These are phyloP conservation scores for Tinea pellionella DNA, from an alignment of 2,888 invertebrate genomes.

Conservation along the genomic window DNA sequence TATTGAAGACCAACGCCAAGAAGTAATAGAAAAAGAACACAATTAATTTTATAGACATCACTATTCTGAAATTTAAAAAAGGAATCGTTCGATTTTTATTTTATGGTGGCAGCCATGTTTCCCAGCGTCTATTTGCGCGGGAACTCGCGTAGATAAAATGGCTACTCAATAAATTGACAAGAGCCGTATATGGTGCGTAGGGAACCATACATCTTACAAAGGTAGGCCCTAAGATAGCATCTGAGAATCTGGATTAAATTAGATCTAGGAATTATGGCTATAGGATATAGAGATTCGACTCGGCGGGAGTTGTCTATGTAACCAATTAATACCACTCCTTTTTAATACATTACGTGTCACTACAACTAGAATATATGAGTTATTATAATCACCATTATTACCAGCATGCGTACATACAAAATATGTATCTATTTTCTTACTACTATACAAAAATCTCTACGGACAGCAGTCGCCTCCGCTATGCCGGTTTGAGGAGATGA, in stretches of 20 bases:
- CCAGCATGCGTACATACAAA: too few species aligned
- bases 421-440: too few species aligned
- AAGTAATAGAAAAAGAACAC: background rate
- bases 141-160: background rate
- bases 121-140: conserved; percentile 5
- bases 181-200: conserved; percentile 45
- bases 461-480: too few species aligned
- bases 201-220: conserved; percentile 30
- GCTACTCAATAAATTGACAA: conserved; percentile 60
- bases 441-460: too few species aligned
- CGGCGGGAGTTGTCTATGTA: background rate
- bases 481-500: too few species aligned
- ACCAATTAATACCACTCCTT: background rate
- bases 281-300: background rate
- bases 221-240: conserved; percentile 7
- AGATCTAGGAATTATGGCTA: conserved; percentile 10
- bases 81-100: background rate
- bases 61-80: conserved; percentile 1
- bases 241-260: conserved; percentile 11
- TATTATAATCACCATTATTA: too few species aligned
- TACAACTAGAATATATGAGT: too few species aligned
- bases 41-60: background rate
- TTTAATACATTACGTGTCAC: background rate
- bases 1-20: too few species aligned
- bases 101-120: background rate